phyloP scores from a whole-genome alignment of 1,140 invertebrate species.

The Lamellibrachia luymesi region DNA sequence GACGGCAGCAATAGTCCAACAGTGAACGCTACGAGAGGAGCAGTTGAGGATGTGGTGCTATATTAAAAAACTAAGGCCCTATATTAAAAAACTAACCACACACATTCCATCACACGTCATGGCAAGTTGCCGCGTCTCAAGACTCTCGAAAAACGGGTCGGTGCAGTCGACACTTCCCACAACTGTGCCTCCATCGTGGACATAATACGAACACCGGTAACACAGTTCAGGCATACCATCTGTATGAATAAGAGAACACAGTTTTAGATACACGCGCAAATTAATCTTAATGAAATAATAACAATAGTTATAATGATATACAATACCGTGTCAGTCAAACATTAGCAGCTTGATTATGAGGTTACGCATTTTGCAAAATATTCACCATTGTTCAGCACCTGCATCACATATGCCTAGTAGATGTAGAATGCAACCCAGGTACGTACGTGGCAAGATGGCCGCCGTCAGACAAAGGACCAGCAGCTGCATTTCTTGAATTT shows the following conservation, averaged over 20 bases:
- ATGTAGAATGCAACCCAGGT: not conserved
- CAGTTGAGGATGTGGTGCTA: no score
- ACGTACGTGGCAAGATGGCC: not conserved
- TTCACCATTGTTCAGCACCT: not conserved
- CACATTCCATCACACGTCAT: not conserved
- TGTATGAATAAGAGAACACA: not conserved
- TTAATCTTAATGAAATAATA: not conserved
- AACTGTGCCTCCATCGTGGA: not conserved
- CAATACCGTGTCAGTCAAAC: not conserved
- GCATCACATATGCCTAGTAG: no score
- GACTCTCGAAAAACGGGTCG: not conserved
- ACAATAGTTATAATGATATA: no score
- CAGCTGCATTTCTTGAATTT: not conserved
- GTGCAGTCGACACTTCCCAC: not conserved
- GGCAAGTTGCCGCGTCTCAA: not conserved
- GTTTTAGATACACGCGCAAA: not conserved
- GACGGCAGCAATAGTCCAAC: no score
- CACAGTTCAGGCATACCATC: not conserved
- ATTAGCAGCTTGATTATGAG: not conserved
- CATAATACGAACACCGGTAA: not conserved
- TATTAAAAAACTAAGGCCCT: no score
- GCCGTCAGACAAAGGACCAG: not conserved
- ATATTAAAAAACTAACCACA: not conserved
- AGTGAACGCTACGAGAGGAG: no score
- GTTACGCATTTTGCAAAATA: not conserved